These are phyloP conservation scores for Melanotaenia nigrans DNA, from an alignment of 2,797 vertebrate genomes.

Conservation along the genomic window DNA sequence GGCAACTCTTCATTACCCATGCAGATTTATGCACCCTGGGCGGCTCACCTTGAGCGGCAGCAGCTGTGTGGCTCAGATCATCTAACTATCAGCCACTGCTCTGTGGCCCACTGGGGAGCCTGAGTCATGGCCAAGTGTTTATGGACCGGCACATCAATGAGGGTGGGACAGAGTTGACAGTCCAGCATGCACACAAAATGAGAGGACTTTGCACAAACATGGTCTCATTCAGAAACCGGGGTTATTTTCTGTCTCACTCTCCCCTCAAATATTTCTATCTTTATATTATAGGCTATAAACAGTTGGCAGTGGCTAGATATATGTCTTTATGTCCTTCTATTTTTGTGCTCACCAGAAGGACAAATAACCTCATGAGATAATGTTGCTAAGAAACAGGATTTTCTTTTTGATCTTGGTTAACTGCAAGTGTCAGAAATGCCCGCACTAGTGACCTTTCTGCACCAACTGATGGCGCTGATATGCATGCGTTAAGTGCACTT, in stretches of 20 bases:
- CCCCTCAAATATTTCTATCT: conserved; percentile 36
- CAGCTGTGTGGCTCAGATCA: conserved; percentile 73
- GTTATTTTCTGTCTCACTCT: conserved; percentile 19
- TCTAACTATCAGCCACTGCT: conserved; percentile 72
- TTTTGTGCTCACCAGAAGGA: conserved; percentile 19
- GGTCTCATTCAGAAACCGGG: conserved; percentile 40
- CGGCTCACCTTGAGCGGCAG: conserved; percentile 75
- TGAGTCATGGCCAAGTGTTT: conserved; percentile 68
- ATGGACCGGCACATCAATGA: conserved; percentile 65
- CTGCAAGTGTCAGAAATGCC: conserved; percentile 23
- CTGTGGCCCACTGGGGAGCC: conserved; percentile 54
- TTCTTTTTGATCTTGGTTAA: conserved; percentile 34
- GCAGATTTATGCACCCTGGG: conserved; percentile 75
- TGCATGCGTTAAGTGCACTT: conserved; percentile 18
- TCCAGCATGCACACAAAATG: conserved; percentile 11
- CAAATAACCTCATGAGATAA: conserved; percentile 30
- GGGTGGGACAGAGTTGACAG: conserved; percentile 26
- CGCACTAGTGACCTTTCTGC: conserved; percentile 9
- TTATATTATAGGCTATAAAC: conserved; percentile 34
- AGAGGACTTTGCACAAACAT: conserved; percentile 30
- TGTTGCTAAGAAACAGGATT: conserved; percentile 38
- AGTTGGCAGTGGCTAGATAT: conserved; percentile 7
- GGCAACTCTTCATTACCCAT: conserved; percentile 69
- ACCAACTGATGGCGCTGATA: conserved; percentile 6
- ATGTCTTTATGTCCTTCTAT: conserved; percentile 29